Base-by-base conservation (phyloP, 2,888 invertebrate genomes). In the Cosmia trapezina region DNA sequence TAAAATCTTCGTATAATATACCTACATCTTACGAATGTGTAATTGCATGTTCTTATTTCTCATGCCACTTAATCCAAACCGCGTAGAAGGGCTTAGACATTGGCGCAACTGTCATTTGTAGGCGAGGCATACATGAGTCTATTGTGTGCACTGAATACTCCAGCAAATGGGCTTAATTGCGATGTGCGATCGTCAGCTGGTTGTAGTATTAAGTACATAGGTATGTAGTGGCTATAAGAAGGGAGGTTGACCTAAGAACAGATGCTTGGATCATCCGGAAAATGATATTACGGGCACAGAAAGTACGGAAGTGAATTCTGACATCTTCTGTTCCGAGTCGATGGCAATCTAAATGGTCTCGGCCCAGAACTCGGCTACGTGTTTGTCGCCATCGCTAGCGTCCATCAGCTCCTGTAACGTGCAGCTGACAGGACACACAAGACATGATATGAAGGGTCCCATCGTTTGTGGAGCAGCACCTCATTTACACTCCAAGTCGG, bases 61-160 rank as follows among this genome's bases (percentile, higher is more conserved):
- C 73, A 11, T 37, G 11, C 12, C 12, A 79, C 63, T 78, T 67
- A 67, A 79, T 68, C 68, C 80, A 53, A 64, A 73, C 11, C 60
- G 51, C 69, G 73, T 73, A 61, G 12, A 64, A 65, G 78, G 65
- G 61, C 59, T 33, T 33, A 17, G 22, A 37, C 28, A 28, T 28
- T 59, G 76, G 66, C 41, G 78, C 51, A 79, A 80, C 17, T 51
- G n/a, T 60, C 53, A 64, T 80, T 79, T 59, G 67, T 79, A 79
- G 43, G 71, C 79, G 17, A 43, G 0, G 17, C 66, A 51, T 64
- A 70, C 59, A 4, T 22, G 11, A 61, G 17, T 19, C 17, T 14
- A 43, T 11, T 41, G 49, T 79, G 80, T 51, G 80, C 7, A 53
- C 81, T 56, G 79, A 80, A 79, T 79, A 71, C 76, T 43, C 12